Conservation (phyloP, 2,113 vertebrate genomes). For the Muscicapa adusta region DNA sequence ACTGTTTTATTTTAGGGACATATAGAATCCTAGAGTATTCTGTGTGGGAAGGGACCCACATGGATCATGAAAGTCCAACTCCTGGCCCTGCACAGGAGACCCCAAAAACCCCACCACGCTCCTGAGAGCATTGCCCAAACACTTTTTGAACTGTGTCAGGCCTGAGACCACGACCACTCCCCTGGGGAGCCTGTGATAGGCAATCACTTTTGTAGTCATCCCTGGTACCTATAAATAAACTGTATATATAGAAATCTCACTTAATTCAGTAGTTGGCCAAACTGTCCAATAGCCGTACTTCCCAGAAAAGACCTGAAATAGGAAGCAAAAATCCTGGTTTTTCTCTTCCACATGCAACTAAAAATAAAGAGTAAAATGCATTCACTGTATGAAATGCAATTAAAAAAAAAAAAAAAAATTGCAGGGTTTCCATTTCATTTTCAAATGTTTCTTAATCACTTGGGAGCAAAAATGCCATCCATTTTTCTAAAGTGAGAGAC, state of each 20-base stretch:
- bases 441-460: neutral
- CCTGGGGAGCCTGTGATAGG: neutral
- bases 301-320: neutral
- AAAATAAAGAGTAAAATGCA: neutral
- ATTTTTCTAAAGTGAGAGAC: neutral
- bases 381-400: neutral
- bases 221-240: neutral
- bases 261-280: neutral
- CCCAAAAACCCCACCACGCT: rapidly evolving
- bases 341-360: neutral
- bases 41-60: neutral
- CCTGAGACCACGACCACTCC: rapidly evolving
- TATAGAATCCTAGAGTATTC: neutral
- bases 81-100: neutral
- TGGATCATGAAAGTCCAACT: neutral
- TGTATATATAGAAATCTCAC: neutral
- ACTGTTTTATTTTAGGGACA: neutral
- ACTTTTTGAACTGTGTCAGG: neutral
- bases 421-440: neutral
- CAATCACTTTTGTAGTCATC: neutral
- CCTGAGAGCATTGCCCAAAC: neutral
- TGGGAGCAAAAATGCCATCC: neutral
- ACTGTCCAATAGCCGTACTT: neutral
- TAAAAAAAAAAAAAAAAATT: neutral
- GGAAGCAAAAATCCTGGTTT: neutral